Conservation (phyloP, 2,113 vertebrate genomes). For the Octodon degus region DNA sequence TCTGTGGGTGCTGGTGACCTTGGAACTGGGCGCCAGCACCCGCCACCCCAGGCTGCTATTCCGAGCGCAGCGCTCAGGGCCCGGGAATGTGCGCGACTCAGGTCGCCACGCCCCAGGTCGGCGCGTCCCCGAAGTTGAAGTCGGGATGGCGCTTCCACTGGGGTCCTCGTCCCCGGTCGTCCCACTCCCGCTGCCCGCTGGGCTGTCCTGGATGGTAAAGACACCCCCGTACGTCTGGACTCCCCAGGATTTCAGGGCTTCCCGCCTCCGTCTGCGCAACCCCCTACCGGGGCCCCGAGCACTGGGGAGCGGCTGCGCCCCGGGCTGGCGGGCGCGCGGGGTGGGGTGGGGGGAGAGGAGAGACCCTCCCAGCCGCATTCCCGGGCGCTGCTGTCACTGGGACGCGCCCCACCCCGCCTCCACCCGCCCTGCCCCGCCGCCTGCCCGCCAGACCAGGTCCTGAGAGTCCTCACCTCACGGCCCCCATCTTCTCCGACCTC, state of each 20-base stretch:
- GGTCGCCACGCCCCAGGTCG: not conserved
- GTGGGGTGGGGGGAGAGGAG: not conserved
- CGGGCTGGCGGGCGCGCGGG: not conserved
- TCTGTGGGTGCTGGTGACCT: not conserved
- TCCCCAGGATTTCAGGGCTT: not conserved
- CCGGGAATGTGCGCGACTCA: conserved; percentile 51
- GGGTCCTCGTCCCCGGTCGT: not conserved
- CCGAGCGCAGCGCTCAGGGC: conserved; percentile 66
- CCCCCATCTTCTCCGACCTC: not conserved
- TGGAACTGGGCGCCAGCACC: not conserved
- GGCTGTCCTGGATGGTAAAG: not conserved
- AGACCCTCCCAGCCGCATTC: conserved; percentile 71
- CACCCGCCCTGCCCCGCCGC: not conserved
- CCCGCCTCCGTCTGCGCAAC: not conserved
- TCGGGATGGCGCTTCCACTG: not conserved
- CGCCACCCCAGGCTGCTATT: conserved; percentile 65
- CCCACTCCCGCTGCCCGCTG: not conserved
- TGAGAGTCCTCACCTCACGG: rapidly evolving
- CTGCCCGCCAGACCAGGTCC: not conserved
- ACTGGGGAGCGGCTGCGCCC: not conserved
- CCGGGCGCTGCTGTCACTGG: conserved; percentile 57
- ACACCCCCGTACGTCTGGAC: not conserved
- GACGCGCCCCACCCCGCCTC: conserved; percentile 33
- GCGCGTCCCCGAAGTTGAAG: not conserved
- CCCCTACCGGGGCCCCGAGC: not conserved